Percentiles rank a stretch among this genome's conserved stretches.
Conservation (phyloP, 1,140 invertebrate species). For the Leptinotarsa texana region DNA sequence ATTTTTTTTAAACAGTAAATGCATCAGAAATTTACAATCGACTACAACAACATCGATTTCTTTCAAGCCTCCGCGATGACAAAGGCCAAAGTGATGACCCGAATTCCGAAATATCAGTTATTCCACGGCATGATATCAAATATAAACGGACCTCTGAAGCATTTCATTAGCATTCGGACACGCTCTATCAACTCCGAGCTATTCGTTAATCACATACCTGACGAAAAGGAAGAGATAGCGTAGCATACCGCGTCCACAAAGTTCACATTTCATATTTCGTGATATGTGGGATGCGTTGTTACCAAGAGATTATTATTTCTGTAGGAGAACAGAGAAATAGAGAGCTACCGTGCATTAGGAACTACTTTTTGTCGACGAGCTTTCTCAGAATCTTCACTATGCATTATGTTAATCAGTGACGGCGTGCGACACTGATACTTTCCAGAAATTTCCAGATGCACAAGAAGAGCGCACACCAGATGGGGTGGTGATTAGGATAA, state of each 20-base stretch:
- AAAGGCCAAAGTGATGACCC: background rate
- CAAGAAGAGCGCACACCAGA: no score
- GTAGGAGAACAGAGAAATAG: background rate
- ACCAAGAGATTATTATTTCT: background rate
- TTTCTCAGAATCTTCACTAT: background rate
- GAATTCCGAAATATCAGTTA: background rate
- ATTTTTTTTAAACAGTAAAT: no score
- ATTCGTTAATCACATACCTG: background rate
- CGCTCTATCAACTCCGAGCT: background rate
- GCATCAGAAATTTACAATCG: no score
- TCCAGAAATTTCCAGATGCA: no score
- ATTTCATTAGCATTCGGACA: conserved; percentile 3
- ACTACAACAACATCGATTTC: no score
- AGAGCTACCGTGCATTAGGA: background rate
- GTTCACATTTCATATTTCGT: background rate
- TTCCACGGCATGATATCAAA: background rate
- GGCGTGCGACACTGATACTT: no score
- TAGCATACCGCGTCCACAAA: background rate
- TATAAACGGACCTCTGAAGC: background rate
- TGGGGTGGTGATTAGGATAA: no score
- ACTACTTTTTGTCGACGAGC: background rate
- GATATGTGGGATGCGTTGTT: background rate
- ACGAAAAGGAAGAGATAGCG: background rate
- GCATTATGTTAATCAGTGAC: no score
- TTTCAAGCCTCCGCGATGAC: no score